Conservation (phyloP, 2,797 vertebrate species). For the Liasis olivaceus region DNA sequence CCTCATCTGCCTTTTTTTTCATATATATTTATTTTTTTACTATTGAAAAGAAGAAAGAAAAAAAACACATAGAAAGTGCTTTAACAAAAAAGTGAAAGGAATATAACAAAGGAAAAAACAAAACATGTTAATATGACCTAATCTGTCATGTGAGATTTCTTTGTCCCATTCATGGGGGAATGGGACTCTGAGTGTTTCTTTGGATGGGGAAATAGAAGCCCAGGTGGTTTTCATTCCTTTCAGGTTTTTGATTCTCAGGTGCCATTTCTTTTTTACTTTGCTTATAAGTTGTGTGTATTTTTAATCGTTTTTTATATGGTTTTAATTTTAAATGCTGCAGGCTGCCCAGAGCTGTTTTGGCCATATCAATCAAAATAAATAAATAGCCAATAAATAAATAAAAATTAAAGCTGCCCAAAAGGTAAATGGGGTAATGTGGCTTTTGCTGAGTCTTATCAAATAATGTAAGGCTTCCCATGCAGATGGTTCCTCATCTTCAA, state of each 20-base stretch:
- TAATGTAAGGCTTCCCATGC: neutral
- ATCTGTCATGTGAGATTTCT: neutral
- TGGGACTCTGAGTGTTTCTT: neutral
- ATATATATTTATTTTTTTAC: no score
- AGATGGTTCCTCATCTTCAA: neutral
- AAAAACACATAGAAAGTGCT: no score
- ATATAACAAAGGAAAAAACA: no score
- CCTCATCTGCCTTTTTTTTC: neutral
- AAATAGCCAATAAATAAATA: neutral
- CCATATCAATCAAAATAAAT: neutral
- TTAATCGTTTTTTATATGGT: neutral
- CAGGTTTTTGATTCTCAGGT: neutral
- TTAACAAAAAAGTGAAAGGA: no score
- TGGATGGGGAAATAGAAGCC: neutral
- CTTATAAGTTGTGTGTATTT: neutral
- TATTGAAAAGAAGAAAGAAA: no score
- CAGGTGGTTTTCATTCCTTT: neutral
- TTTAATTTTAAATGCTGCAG: neutral
- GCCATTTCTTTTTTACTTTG: neutral
- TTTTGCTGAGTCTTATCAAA: neutral
- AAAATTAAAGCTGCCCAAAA: neutral
- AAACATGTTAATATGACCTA: neutral
- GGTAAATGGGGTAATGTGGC: neutral
- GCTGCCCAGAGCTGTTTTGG: neutral
- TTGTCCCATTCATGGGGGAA: neutral